Base-by-base conservation (phyloP, 2,888 invertebrate genomes). In the Eupithecia centaureata region DNA sequence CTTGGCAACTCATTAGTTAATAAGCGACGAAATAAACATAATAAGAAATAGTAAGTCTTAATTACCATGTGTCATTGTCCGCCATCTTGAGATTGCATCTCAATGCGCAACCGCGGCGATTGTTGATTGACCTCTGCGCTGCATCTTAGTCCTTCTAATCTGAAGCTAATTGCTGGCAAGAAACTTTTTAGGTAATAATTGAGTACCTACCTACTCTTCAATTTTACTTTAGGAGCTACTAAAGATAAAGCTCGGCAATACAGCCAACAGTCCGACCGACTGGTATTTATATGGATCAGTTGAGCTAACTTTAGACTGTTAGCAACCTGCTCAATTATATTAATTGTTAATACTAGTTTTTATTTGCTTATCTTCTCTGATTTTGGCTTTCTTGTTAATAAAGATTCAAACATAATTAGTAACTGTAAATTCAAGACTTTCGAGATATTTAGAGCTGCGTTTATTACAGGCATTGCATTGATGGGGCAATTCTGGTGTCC, bases 1-100 rank as follows among this genome's bases (percentile, higher is more conserved):
- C 75, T 75, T 73, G 75, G 70, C 64, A 60, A 72, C 64, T 74
- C 72, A 74, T 74, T 73, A 64, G 71, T 67, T 68, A 71, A 74
- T 73, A 72, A 70, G 67, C 68, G 63, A 67, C 71, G 62, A 70
- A 72, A 65, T 73, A 70, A 70, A 72, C 66, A 65, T 74, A 70
- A 70, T 62, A 73, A 67, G 71, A 70, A 67, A 65, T 71, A 56
- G 56, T 30, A 56, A 30, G 28, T 42, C 42, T 2, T 71, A 74
- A 74, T 74, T 72, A 74, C 67, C 58, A 66, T 71, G 68, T 66
- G 70, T 62, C 70, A 75, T 73, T 75, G 68, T 76, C 67, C 71
- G 69, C 72, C 74, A 72, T 75, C 69, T 73, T 76, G 66, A 66
- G 65, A 72, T 73, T 70, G 72, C 67, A 72, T 67, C 72, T 64